Conservation (phyloP, 2,113 vertebrate genomes). For the Macquaria australasica region DNA sequence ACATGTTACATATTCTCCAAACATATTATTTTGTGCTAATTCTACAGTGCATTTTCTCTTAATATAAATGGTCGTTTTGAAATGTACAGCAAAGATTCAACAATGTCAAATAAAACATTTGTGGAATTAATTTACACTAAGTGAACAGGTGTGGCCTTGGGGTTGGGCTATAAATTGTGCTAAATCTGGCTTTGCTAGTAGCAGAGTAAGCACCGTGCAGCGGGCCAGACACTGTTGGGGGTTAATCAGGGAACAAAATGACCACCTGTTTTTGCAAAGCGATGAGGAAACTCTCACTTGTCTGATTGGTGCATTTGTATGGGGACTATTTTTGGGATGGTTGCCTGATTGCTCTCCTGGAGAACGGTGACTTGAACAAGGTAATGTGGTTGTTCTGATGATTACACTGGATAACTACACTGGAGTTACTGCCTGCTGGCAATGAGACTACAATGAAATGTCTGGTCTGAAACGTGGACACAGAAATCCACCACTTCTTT, state of each 20-base stretch:
- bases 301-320: constrained; percentile 71
- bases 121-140: constrained; percentile 58
- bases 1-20: constrained; percentile 33
- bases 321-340: constrained; percentile 56
- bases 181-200: constrained; percentile 48
- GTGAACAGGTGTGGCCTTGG: constrained; percentile 60
- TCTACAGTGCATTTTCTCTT: constrained; percentile 50
- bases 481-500: constrained; percentile 35
- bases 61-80: constrained; percentile 50
- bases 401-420: constrained; percentile 58
- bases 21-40: constrained; percentile 34
- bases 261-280: constrained; percentile 71
- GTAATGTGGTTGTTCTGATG: constrained; percentile 57
- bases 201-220: constrained; percentile 43
- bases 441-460: constrained; percentile 55
- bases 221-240: constrained; percentile 58
- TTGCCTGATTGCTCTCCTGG: constrained; percentile 69
- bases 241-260: constrained; percentile 76
- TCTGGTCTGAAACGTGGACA: constrained; percentile 54
- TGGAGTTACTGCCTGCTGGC: constrained; percentile 54
- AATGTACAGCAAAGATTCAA: constrained; percentile 47
- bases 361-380: constrained; percentile 56
- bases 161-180: constrained; percentile 49
- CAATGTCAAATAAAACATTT: constrained; percentile 45
- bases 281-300: constrained; percentile 58